Evolutionary conservation across 1,140 invertebrate genomes (phyloP).

Genomic region (Scaptomyza montana): DNA sequence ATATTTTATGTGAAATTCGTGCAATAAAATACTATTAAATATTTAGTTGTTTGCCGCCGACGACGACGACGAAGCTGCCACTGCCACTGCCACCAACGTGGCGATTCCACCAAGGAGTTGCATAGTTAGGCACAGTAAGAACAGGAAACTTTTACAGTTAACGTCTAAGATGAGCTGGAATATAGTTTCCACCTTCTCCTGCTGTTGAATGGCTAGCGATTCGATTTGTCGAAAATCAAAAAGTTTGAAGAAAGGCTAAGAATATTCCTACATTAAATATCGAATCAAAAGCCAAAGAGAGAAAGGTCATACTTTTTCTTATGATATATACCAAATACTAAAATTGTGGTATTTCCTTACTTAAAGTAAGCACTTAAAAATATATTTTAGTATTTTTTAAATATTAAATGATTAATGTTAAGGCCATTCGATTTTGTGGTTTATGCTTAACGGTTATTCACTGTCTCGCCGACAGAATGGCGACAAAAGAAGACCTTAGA

Average conservation of each 20-base stretch:
- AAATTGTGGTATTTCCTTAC: background rate
- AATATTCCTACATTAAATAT: too few relatives aligned
- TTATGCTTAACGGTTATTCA: conserved; percentile 2
- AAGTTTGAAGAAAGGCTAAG: too few relatives aligned
- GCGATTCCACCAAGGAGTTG: conserved; percentile 43
- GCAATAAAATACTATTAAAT: conserved; percentile 83
- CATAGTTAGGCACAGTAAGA: conserved; percentile 34
- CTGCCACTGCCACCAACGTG: conserved; percentile 28
- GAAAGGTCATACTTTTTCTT: too few relatives aligned
- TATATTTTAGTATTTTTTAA: too few relatives aligned
- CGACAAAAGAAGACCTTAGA: conserved; percentile 10
- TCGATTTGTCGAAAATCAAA: too few relatives aligned
- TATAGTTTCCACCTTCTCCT: too few relatives aligned
- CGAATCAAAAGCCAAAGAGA: too few relatives aligned
- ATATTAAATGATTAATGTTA: background rate
- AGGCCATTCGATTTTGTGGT: conserved; percentile 1
- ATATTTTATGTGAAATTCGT: conserved; percentile 83
- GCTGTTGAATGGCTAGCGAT: too few relatives aligned
- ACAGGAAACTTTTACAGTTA: too few relatives aligned
- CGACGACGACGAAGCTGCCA: conserved; percentile 26
- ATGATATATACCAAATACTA: too few relatives aligned
- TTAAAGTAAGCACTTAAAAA: background rate
- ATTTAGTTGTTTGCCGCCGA: conserved; percentile 68
- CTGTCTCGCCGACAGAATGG: conserved; percentile 11
- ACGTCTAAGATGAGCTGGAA: too few relatives aligned